Base-by-base conservation (phyloP, 2,888 invertebrate species). In the Plagiodera versicolora region DNA sequence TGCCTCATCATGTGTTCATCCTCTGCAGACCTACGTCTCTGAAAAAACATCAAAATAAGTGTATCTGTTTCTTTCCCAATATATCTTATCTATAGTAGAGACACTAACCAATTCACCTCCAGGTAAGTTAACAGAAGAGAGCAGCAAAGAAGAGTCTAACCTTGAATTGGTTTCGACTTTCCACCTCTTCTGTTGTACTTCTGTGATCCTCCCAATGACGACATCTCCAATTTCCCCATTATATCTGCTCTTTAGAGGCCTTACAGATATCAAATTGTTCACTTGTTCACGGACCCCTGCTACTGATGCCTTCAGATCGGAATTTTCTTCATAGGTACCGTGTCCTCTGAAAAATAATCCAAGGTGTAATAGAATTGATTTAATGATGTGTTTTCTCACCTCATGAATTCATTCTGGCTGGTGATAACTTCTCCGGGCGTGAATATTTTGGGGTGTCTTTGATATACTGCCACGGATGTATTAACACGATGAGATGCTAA, bases 1-100 rank as follows among this genome's bases (percentile, higher is more conserved):
- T 92, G 90, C 56, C 98, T 84, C 99, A 99, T 99, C 85, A 94
- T 92, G 76, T 96, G 91, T 79, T 99, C 98, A 83, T 99, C 99
- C 83, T 99, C 97, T 4, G 89, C 92, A 2, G 93, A 95, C 75
- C 96, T 85, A 56, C 96, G 84, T 65, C 98, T 85, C 89, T 94
- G 77, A 14, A 78, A 10, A 10, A 20, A 48, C 1, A 50, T 49
- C 39, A 50, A n/a, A n/a, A n/a, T n/a, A n/a, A n/a, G n/a, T n/a
- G n/a, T n/a, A n/a, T n/a, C n/a, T n/a, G n/a, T n/a, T n/a, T n/a
- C n/a, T n/a, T n/a, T n/a, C n/a, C n/a, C n/a, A n/a, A n/a, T n/a
- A n/a, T n/a, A n/a, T n/a, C n/a, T n/a, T n/a, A n/a, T n/a, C n/a
- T n/a, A n/a, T n/a, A n/a, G n/a, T n/a, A n/a, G n/a, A n/a, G n/a